Base-by-base conservation (phyloP, 2,113 vertebrate species). In the Aramus guarauna region DNA sequence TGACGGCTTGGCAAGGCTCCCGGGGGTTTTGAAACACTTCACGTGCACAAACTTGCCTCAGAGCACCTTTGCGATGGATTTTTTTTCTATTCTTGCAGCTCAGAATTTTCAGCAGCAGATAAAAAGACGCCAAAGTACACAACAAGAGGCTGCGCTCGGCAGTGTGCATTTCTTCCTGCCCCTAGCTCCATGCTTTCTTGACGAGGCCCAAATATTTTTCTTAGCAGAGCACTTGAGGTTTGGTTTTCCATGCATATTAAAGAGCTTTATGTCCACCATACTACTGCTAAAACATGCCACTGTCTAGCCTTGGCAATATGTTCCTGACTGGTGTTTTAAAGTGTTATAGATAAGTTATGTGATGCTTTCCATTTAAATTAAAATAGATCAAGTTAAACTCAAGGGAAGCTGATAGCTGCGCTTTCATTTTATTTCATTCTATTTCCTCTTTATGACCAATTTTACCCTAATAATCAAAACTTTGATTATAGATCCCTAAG, bases 371-470 rank as follows among this genome's bases (percentile, higher is more conserved):
- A 84, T 78, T 92, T 95, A 96, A 95, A 97, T 95, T 96, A 93
- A 97, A 95, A 97, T 69, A 68, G 63, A 92, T 93, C 80, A 95
- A 22, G 94, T 64, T 85, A 95, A 95, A 88, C 71, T 95, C 88
- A 18, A 92, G 67, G 75, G 82, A 93, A 93, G 75, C n/a, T 58
- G 83, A 94, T 71, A 95, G 79, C 75, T 76, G 59, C 30, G 92
- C 62, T 94, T 90, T 37, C 56, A 88, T 82, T 97, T 96, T 63
- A 92, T 94, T 85, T 92, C 59, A 16, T 58, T 90, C 63, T 85
- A 58, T 95, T 87, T 85, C 55, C 62, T 85, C 66, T 94, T 95
- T 91, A 96, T 93, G 90, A 87, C 16, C 58, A 71, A 66, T 85
- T 90, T 92, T 64, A 87, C 32, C 6, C 27, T 96, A 90, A 94